Percentiles rank a stretch among this genome's conserved stretches.
These are phyloP conservation scores for Leptopilina drosophilae DNA, from an alignment of 2,888 invertebrate species.

Conservation along the genomic window DNA sequence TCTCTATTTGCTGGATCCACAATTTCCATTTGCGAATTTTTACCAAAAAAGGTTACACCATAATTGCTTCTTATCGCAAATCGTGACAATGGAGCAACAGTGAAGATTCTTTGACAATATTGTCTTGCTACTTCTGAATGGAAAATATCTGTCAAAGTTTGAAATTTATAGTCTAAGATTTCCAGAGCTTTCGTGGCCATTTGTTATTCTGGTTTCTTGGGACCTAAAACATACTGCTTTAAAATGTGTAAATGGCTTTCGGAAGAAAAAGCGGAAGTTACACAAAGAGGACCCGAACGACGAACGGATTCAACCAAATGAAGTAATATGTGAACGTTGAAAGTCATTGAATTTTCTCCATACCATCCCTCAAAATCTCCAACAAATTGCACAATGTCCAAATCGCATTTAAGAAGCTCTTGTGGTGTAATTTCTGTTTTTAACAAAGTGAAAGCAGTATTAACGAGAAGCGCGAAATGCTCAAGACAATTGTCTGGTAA, in stretches of 20 bases:
- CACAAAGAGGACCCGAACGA: conserved; percentile 38
- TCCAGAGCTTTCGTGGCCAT: conserved; percentile 42
- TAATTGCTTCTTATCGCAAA: background rate
- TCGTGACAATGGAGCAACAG: background rate
- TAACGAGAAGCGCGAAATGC: conserved; percentile 38
- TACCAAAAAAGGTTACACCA: background rate
- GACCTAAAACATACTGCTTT: conserved; percentile 42
- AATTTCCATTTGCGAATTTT: background rate
- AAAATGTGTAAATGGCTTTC: conserved; percentile 47
- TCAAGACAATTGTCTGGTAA: conserved; percentile 19
- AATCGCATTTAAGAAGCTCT: conserved; percentile 49
- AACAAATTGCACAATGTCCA: conserved; percentile 49
- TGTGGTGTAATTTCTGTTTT: conserved; percentile 45
- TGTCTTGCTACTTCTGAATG: background rate
- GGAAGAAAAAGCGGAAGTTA: conserved; percentile 53
- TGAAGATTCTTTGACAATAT: background rate
- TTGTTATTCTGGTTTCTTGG: conserved; percentile 46
- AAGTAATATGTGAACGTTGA: conserved; percentile 52
- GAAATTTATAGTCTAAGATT: background rate
- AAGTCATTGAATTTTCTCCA: conserved; percentile 51
- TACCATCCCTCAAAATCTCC: conserved; percentile 47
- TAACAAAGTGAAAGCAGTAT: conserved; percentile 29
- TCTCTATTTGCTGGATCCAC: background rate
- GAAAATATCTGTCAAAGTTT: background rate
- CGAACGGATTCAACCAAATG: conserved; percentile 51